Conservation (phyloP, 1,140 invertebrate genomes). For the Contarinia nasturtii region DNA sequence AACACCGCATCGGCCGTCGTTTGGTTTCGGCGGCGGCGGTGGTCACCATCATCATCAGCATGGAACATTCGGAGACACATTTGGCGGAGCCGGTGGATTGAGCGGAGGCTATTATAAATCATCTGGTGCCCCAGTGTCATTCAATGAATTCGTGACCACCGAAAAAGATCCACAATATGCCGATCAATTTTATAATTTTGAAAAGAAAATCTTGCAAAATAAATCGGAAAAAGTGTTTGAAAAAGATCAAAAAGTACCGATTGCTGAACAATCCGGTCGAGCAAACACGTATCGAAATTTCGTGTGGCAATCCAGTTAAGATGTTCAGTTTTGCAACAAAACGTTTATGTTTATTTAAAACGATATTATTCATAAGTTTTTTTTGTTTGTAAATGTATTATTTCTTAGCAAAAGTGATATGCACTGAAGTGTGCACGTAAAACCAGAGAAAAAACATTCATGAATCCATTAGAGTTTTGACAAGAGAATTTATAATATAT, state of each 20-base stretch:
- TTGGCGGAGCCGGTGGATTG: neutral
- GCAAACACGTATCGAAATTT: too few species aligned
- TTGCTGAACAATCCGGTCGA: too few species aligned
- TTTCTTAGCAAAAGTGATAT: too few species aligned
- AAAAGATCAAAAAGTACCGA: neutral
- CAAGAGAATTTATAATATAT: too few species aligned
- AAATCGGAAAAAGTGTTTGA: constrained; percentile 4
- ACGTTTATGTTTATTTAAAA: neutral
- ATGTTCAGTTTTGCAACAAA: neutral
- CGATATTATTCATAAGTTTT: too few species aligned
- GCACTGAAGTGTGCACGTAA: too few species aligned
- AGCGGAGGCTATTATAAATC: neutral
- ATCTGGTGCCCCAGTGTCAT: neutral
- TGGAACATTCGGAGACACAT: neutral
- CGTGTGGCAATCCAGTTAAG: neutral
- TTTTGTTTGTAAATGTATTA: too few species aligned
- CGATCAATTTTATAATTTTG: constrained; percentile 22
- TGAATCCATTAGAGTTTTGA: too few species aligned
- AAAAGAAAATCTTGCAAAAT: constrained; percentile 9
- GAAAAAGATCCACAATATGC: constrained; percentile 2
- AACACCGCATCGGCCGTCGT: neutral
- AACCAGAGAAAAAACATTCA: too few species aligned
- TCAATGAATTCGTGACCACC: constrained; percentile 12
- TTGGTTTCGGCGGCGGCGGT: neutral
- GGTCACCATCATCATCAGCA: neutral